These are phyloP conservation scores for Oreochromis tanganicae DNA, from an alignment of 2,113 vertebrate species.

Conservation along the genomic window DNA sequence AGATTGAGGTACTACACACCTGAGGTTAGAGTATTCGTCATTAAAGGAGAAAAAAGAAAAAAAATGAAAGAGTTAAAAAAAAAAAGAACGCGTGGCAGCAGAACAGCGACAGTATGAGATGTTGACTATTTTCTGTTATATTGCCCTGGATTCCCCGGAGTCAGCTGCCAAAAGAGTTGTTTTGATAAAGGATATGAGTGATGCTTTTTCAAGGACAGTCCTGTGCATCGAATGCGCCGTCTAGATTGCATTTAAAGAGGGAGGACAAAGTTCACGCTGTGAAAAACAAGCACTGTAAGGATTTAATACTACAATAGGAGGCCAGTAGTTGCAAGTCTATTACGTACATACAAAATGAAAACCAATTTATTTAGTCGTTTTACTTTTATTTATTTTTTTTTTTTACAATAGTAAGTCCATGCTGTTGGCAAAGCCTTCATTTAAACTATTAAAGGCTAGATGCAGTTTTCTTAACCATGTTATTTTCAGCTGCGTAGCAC, in stretches of 20 bases:
- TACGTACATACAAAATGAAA: neutral
- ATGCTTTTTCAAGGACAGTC: constrained; percentile 31
- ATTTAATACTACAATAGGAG: neutral
- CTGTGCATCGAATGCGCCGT: neutral
- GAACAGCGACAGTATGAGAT: constrained; percentile 36
- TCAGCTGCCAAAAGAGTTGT: constrained; percentile 36
- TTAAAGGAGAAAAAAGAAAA: constrained; percentile 53
- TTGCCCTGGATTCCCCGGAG: constrained; percentile 54
- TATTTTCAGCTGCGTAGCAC: neutral
- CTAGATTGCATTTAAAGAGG: constrained; percentile 5
- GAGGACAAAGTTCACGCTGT: constrained; percentile 20
- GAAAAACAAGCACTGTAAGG: neutral
- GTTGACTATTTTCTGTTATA: constrained; percentile 52
- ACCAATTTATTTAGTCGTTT: neutral
- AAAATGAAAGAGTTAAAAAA: neutral
- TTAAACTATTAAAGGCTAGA: neutral
- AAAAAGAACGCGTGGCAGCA: neutral
- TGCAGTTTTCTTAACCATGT: neutral
- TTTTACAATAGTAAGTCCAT: neutral
- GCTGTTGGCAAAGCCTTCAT: neutral
- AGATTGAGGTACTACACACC: constrained; percentile 53
- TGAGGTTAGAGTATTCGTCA: constrained; percentile 46
- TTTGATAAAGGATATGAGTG: constrained; percentile 57
- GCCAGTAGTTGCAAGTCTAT: no score
- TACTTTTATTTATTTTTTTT: neutral